phyloP scores from a whole-genome alignment of 2,888 invertebrate genomes.

The Scaptomyza cyrtandrae region DNA sequence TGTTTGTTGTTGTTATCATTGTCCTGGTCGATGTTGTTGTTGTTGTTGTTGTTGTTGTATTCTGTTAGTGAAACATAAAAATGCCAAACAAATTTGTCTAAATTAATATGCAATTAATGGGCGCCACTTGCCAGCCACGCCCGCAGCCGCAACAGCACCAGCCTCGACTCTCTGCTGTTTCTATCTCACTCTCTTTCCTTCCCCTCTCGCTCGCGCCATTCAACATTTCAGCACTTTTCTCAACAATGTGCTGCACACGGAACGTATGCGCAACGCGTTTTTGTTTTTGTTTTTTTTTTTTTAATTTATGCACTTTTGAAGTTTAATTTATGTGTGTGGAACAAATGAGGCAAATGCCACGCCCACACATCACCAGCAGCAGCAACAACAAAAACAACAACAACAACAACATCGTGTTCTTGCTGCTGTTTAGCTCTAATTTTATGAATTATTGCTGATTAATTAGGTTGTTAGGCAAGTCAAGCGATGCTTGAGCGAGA shows the following conservation, averaged over 20 bases:
- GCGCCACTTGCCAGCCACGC: constrained; percentile 41
- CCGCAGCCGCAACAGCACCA: no score
- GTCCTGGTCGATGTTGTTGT: not conserved
- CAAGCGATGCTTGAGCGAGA: constrained; percentile 23
- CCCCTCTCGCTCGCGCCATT: not conserved
- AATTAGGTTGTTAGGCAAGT: constrained; percentile 65
- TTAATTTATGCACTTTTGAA: constrained; percentile 65
- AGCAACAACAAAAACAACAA: no score
- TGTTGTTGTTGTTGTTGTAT: constrained; percentile 11
- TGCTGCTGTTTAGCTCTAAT: constrained; percentile 56
- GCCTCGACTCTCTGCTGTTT: not conserved
- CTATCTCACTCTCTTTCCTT: no score
- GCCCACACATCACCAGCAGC: constrained; percentile 13
- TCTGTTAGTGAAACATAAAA: constrained; percentile 14
- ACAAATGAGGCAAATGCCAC: constrained; percentile 46
- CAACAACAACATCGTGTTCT: not conserved
- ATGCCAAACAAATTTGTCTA: constrained; percentile 58
- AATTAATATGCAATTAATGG: constrained; percentile 67
- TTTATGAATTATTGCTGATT: constrained; percentile 73
- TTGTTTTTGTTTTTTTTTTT: constrained; percentile 51
- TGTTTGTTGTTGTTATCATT: not conserved
- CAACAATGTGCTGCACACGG: constrained; percentile 15
- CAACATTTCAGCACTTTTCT: constrained; percentile 46
- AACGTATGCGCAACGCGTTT: constrained; percentile 52
- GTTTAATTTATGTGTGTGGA: constrained; percentile 64